These are phyloP conservation scores for Endotricha flammealis DNA, from an alignment of 2,888 invertebrate species.

Conservation along the genomic window DNA sequence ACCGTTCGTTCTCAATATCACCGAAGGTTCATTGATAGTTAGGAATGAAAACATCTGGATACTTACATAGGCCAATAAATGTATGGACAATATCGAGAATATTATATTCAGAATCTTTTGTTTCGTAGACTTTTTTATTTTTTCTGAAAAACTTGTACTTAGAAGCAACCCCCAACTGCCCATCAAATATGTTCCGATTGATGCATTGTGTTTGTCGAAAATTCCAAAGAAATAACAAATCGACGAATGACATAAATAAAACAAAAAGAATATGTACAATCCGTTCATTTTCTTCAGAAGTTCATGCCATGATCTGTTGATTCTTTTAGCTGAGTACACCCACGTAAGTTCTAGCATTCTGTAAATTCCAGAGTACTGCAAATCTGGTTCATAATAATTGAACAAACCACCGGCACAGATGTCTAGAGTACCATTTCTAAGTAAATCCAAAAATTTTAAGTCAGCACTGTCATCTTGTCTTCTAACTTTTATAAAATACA, in stretches of 20 bases:
- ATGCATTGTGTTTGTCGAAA: constrained; percentile 33
- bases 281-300: constrained; percentile 38
- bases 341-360: constrained; percentile 42
- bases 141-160: constrained; percentile 39
- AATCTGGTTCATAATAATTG: constrained; percentile 43
- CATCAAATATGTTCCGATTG: constrained; percentile 35
- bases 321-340: constrained; percentile 46
- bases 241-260: constrained; percentile 40
- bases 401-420: constrained; percentile 53
- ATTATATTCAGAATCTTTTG: too few species aligned
- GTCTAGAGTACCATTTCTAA: constrained; percentile 51
- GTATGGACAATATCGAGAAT: too few species aligned
- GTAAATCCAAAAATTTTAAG: constrained; percentile 32
- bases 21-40: constrained; percentile 48
- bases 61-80: too few species aligned
- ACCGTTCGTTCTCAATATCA: constrained; percentile 36
- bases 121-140: constrained; percentile 19
- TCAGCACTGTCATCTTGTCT: constrained; percentile 33
- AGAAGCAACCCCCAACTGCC: constrained; percentile 50
- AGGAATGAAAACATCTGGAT: constrained; percentile 14
- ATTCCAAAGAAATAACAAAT: constrained; percentile 38
- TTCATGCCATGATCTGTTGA: constrained; percentile 42
- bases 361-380: constrained; percentile 57
- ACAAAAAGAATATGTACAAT: constrained; percentile 48
- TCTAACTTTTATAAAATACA: constrained; percentile 36